phyloP scores from a whole-genome alignment of 2,113 vertebrate species.

The Parotia lawesii region DNA sequence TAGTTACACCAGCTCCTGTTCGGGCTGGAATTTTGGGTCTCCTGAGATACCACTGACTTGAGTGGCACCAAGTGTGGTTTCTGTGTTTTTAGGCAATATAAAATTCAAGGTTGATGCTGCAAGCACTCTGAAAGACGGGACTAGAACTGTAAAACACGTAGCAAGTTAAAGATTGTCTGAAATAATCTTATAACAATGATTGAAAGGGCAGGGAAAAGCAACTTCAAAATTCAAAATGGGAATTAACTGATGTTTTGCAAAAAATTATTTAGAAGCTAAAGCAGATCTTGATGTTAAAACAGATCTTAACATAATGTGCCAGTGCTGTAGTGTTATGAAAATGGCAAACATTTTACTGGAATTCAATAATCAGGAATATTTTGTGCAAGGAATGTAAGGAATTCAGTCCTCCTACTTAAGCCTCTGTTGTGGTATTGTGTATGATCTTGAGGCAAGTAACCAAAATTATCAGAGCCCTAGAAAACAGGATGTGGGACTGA shows the following conservation, averaged over 20 bases:
- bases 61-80: not conserved
- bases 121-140: not conserved
- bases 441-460: not conserved
- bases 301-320: not conserved
- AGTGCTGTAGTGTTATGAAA: not conserved
- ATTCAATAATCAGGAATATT: not conserved
- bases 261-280: not conserved
- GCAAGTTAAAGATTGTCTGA: not conserved
- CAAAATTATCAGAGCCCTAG: not conserved
- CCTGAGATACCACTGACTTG: not conserved
- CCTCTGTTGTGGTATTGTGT: not conserved
- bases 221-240: not conserved
- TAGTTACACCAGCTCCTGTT: accelerated
- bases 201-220: not conserved
- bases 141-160: not conserved
- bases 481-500: not conserved
- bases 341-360: not conserved
- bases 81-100: not conserved
- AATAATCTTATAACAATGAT: not conserved
- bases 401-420: not conserved
- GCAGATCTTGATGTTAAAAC: not conserved
- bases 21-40: not conserved
- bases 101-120: not conserved
- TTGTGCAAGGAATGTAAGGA: not conserved
- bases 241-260: not conserved